A percentile compares a stretch with the other conserved stretches of the same genome.
These are phyloP conservation scores for Esox masquinongy DNA, from an alignment of 2,797 vertebrate genomes.

Conservation along the genomic window DNA sequence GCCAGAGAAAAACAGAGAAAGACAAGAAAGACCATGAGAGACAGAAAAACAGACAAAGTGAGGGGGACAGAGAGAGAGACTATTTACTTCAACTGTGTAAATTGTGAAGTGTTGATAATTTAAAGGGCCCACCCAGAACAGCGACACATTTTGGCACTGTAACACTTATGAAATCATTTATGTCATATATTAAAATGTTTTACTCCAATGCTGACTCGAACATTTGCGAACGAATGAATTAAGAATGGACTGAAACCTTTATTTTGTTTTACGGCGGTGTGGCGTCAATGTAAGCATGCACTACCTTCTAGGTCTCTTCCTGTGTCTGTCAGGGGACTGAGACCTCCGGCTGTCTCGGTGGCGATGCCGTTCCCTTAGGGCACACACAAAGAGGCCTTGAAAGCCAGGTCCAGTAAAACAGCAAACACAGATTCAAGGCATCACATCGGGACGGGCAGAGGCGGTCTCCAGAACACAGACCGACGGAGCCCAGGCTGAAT, in stretches of 20 bases:
- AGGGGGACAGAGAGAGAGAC: background rate
- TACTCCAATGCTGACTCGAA: no score
- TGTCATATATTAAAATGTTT: no score
- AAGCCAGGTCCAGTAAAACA: no score
- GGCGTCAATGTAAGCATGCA: background rate
- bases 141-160: background rate
- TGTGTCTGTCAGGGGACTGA: slow-evolving; percentile 84
- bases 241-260: no score
- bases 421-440: background rate
- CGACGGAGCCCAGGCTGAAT: background rate
- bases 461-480: background rate
- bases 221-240: no score
- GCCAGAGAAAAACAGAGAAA: background rate
- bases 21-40: background rate
- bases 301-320: slow-evolving; percentile 87
- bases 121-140: background rate
- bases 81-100: background rate
- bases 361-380: slow-evolving; percentile 83
- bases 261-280: no score
- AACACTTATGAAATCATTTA: background rate
- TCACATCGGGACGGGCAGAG: background rate
- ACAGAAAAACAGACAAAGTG: background rate
- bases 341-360: slow-evolving; percentile 87
- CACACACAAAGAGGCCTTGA: background rate
- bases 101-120: background rate